phyloP scores from a whole-genome alignment of 2,113 vertebrate species.

The Reinhardtius hippoglossoides region DNA sequence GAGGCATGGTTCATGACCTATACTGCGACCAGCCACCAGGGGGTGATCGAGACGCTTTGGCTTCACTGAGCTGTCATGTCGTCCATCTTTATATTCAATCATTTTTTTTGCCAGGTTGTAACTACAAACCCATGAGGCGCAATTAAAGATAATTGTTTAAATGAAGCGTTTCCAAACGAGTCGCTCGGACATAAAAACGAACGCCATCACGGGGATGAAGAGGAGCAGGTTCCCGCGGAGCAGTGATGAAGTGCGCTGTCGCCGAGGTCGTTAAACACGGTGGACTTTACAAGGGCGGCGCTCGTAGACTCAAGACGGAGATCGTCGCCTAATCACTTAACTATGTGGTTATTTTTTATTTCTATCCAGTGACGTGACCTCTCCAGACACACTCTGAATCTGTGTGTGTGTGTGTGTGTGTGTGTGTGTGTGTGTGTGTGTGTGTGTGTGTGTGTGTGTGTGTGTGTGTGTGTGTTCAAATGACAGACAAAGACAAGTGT shows the following conservation, averaged over 20 bases:
- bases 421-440: background rate
- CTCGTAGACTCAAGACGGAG: constrained; percentile 3
- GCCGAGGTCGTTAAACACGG: constrained; percentile 32
- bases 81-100: no score
- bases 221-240: background rate
- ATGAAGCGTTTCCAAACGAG: background rate
- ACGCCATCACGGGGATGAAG: constrained; percentile 7
- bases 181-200: constrained; percentile 9
- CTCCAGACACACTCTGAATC: background rate
- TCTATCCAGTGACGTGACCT: no score
- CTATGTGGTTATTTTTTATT: constrained; percentile 49
- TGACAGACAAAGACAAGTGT: constrained; percentile 63
- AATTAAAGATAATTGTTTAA: no score
- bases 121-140: no score
- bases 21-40: no score
- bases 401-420: constrained; percentile 19
- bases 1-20: no score
- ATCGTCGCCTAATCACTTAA: constrained; percentile 55
- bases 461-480: background rate
- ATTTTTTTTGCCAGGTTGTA: no score
- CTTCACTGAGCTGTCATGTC: no score
- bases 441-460: no score
- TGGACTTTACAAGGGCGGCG: constrained; percentile 34
- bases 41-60: no score
- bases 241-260: constrained; percentile 22